A percentile compares a stretch with the other conserved stretches of the same genome.
phyloP scores from a whole-genome alignment of 2,888 invertebrate genomes.

The Capitulum mitella region DNA sequence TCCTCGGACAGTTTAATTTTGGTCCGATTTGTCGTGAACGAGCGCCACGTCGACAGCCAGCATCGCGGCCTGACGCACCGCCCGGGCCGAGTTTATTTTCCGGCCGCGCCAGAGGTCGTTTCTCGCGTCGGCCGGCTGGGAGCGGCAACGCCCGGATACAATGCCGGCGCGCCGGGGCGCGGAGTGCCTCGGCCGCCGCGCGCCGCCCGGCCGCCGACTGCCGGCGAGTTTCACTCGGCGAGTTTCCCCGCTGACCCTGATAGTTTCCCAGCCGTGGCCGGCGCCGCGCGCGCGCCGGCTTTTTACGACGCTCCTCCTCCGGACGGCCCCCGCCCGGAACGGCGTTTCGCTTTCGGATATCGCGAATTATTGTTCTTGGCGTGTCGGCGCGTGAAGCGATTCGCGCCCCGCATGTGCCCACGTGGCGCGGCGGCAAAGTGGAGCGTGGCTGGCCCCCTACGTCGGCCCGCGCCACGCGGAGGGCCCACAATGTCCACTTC shows the following conservation, averaged over 20 bases:
- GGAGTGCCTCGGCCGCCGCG: not conserved
- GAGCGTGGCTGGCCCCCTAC: not conserved
- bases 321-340: not conserved
- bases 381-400: not conserved
- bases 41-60: not conserved
- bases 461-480: no score
- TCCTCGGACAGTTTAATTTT: no score
- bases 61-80: not conserved
- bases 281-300: not conserved
- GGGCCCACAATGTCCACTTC: not conserved
- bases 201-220: not conserved
- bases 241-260: slow-evolving; percentile 13
- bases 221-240: slow-evolving; percentile 4
- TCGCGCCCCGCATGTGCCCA: not conserved
- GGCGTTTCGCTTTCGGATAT: slow-evolving; percentile 1
- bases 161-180: not conserved
- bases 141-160: not conserved
- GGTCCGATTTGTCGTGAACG: not conserved
- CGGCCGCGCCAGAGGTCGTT: not conserved
- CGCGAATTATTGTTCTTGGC: not conserved
- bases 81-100: not conserved
- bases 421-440: not conserved
- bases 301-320: not conserved
- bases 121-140: not conserved
- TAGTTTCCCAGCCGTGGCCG: not conserved